phyloP scores from a whole-genome alignment of 35 echinoderm and acorn worm genomes.

The Heliocidaris erythrogramma region DNA sequence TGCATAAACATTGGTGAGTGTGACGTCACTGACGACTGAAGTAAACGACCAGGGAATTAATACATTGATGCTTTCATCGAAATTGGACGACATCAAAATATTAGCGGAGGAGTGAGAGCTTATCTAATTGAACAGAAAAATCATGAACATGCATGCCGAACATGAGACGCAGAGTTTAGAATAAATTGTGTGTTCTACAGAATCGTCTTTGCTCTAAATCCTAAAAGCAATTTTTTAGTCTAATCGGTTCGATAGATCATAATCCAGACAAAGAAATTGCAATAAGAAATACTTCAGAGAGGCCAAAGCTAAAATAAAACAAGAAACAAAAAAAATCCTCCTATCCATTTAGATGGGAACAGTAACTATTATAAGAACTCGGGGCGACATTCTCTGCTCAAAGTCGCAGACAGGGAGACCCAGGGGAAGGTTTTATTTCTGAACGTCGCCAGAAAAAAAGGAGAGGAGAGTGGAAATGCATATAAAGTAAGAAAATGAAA shows the following conservation, averaged over 20 bases:
- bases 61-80: constrained; percentile 27
- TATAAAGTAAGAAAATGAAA: background rate
- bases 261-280: constrained; percentile 20
- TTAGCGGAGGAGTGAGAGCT: background rate
- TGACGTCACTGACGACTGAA: constrained; percentile 29
- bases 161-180: background rate
- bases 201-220: constrained; percentile 20
- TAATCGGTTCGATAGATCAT: constrained; percentile 42
- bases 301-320: background rate
- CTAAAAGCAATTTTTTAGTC: constrained; percentile 2
- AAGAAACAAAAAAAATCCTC: background rate
- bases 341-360: background rate
- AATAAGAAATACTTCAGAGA: constrained; percentile 14
- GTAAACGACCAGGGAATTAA: constrained; percentile 26
- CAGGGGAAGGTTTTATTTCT: constrained; percentile 22
- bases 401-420: constrained; percentile 4
- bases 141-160: background rate
- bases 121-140: background rate
- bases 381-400: constrained; percentile 10
- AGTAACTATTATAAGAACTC: constrained; percentile 24
- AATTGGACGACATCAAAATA: background rate
- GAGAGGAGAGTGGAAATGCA: background rate
- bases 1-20: background rate
- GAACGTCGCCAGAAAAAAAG: constrained; percentile 20
- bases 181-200: background rate